These are phyloP conservation scores for Drosophila ambigua DNA, from an alignment of 1,140 invertebrate genomes.

Conservation along the genomic window DNA sequence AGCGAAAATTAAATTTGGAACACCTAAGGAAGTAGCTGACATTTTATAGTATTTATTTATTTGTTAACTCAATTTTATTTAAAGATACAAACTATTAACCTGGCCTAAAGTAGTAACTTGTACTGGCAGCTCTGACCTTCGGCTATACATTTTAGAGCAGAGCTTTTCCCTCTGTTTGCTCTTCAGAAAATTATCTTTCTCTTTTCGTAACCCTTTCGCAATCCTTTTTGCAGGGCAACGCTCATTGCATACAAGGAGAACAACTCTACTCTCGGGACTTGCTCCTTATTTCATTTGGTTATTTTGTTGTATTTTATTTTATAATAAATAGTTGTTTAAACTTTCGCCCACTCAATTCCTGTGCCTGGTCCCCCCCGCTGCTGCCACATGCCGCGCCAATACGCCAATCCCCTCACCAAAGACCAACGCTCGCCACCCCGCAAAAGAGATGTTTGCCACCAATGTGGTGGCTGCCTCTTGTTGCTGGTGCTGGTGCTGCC, in stretches of 20 bases:
- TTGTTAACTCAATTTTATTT: no score
- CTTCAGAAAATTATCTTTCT: no score
- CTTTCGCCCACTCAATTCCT: constrained; percentile 54
- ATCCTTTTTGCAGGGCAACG: not conserved
- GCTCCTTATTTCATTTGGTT: constrained; percentile 44
- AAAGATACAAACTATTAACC: no score
- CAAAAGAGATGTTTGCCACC: constrained; percentile 72
- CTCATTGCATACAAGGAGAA: constrained; percentile 14
- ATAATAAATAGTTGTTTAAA: constrained; percentile 82
- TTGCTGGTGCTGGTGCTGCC: constrained; percentile 31
- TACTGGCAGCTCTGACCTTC: no score
- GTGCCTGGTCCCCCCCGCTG: not conserved
- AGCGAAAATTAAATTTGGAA: no score
- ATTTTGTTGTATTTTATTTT: constrained; percentile 72
- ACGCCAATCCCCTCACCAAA: not conserved
- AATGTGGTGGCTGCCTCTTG: constrained; percentile 64
- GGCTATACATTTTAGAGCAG: no score
- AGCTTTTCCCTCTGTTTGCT: no score
- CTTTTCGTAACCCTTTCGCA: no score
- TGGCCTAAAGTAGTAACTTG: no score
- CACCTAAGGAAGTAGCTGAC: no score
- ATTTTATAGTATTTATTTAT: no score
- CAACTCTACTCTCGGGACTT: not conserved
- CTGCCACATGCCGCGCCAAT: no score
- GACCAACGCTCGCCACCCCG: not conserved